Evolutionary conservation across 2,113 vertebrate species (phyloP).

Genomic region (Solea solea): DNA sequence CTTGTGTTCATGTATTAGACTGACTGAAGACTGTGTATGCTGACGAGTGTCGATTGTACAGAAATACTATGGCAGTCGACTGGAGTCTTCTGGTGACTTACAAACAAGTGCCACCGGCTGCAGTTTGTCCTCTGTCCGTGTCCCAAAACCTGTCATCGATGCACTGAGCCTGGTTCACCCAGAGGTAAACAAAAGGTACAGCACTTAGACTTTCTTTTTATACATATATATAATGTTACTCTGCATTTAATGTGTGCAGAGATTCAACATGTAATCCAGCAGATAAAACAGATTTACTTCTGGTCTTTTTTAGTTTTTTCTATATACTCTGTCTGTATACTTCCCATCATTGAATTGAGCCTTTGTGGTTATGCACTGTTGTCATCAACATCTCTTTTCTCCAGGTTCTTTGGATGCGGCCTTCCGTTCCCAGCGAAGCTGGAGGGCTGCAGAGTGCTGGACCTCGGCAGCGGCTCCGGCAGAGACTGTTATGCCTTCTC

Average conservation of each 20-base stretch:
- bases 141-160: slow-evolving; percentile 50
- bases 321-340: not conserved
- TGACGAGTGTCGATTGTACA: slow-evolving; percentile 10
- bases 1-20: not conserved
- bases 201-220: not conserved
- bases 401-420: slow-evolving; percentile 90
- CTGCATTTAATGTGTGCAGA: too few relatives aligned
- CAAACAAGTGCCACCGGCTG: slow-evolving; percentile 77
- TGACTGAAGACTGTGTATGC: not conserved
- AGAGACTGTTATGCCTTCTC: slow-evolving; percentile 86
- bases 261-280: too few relatives aligned
- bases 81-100: slow-evolving; percentile 70
- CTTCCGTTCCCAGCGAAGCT: slow-evolving; percentile 85
- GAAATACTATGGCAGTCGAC: slow-evolving; percentile 74
- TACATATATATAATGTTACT: too few relatives aligned
- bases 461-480: slow-evolving; percentile 87
- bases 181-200: slow-evolving; percentile 72
- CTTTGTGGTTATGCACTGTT: not conserved
- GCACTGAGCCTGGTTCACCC: slow-evolving; percentile 78
- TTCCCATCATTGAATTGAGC: not conserved
- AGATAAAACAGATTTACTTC: too few relatives aligned
- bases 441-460: slow-evolving; percentile 82
- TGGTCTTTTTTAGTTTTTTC: too few relatives aligned
- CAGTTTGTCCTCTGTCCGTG: not conserved
- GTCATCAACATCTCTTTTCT: not conserved